Evolutionary conservation across 2,113 vertebrate species (phyloP), one percentile per base, ranked within the genome.

Genomic region (Oryzias curvinotus): DNA sequence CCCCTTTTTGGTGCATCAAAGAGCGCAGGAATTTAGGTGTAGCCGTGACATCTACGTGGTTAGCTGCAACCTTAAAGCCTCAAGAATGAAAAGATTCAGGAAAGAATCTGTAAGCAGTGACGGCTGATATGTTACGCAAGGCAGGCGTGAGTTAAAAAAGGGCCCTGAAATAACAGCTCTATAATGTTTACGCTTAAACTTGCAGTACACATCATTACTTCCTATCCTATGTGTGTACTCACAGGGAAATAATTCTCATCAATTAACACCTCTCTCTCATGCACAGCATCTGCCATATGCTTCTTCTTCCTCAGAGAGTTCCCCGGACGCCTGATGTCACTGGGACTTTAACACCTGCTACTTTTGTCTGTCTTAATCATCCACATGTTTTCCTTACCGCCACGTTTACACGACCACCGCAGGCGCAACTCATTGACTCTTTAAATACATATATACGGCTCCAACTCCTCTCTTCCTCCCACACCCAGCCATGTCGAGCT

Each of bases 261-360:
- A 63, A 65, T 83, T 77, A 81, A 69, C 73, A 74, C 45, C 36
- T 36, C 46, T 41, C 46, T 41, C 41, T 77, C 64, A 62, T 30
- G 66, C 49, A 5, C 5, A 62, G 44, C 54, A 30, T 65, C 56
- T 42, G 25, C 61, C 78, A 79, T 74, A 77, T 67, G 80, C 55
- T 43, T 52, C 1, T n/a, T 10, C 19, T 25, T 62, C 72, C 65
- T 72, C 3, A 3, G 68, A 63, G 69, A 52, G 49, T 16, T 57
- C n/a, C 4, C 14, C 10, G 14, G n/a, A 30, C 6, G 19, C 49
- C 25, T 43, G 50, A 52, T n/a, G 52, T 56, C 51, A 47, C 26
- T 14, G 25, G 50, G 30, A 44, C 59, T 51, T 26, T 48, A 21
- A 52, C 51, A 57, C 60, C 67, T 71, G 62, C 65, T 49, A 59